These are phyloP conservation scores for Lasioglossum pauxillum DNA, from an alignment of 2,888 invertebrate species.

Conservation along the genomic window DNA sequence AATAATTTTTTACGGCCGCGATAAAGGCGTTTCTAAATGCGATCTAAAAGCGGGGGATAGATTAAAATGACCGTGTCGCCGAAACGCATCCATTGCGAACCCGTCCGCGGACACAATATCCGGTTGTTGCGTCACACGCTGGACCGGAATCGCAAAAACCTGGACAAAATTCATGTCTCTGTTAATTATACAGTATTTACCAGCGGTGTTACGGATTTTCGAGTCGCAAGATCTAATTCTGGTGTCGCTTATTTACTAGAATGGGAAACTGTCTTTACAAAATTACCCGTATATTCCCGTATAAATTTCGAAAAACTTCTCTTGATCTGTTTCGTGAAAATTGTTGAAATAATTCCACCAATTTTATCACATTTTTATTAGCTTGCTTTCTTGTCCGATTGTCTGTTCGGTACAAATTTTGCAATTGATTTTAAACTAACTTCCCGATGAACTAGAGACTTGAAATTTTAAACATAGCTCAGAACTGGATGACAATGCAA, in stretches of 20 bases:
- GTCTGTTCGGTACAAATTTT: too few species aligned
- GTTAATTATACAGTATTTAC: not conserved
- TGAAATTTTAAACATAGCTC: too few species aligned
- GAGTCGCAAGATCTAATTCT: not conserved
- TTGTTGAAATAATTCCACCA: not conserved
- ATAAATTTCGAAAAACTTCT: not conserved
- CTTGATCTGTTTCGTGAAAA: not conserved
- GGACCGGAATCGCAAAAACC: not conserved
- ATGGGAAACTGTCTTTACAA: not conserved
- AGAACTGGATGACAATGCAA: too few species aligned
- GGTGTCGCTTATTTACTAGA: not conserved
- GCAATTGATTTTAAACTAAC: too few species aligned
- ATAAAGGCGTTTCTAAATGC: not conserved
- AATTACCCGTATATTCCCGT: not conserved
- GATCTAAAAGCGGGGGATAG: not conserved
- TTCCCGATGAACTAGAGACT: too few species aligned
- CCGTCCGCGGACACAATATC: not conserved
- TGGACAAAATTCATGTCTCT: not conserved
- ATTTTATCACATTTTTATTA: too few species aligned
- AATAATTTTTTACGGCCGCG: constrained; percentile 3
- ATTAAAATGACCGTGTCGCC: not conserved
- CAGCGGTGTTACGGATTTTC: not conserved
- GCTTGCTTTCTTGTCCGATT: too few species aligned
- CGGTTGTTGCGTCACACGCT: not conserved
- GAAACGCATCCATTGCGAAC: not conserved